A percentile compares a stretch with the other conserved stretches of the same genome.
Conservation (phyloP, 2,113 vertebrate species). For the Cinclus cinclus region DNA sequence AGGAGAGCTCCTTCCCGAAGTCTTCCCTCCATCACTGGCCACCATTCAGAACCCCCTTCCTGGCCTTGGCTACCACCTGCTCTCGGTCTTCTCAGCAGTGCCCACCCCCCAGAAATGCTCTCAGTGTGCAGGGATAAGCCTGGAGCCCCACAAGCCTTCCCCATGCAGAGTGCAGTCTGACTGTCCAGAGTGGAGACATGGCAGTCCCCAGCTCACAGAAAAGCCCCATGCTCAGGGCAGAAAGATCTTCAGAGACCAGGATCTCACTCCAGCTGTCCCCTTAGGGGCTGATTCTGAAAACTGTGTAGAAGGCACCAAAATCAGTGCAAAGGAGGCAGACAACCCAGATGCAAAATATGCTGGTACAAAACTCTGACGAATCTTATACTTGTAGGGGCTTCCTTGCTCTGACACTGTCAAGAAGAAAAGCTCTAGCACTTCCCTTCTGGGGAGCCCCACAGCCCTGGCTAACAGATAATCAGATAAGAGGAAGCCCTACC, state of each 20-base stretch:
- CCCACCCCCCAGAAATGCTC: not conserved
- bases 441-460: not conserved
- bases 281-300: not conserved
- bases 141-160: not conserved
- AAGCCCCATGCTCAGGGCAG: accelerated
- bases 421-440: not conserved
- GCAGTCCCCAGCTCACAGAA: not conserved
- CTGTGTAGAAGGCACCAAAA: not conserved
- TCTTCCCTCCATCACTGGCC: not conserved
- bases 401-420: not conserved
- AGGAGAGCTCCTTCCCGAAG: not conserved
- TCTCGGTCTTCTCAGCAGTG: not conserved
- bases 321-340: not conserved
- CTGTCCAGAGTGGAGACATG: accelerated
- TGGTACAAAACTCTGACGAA: not conserved
- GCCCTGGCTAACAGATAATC: not conserved
- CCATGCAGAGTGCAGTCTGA: not conserved
- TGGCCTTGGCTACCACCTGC: accelerated
- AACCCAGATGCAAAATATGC: not conserved
- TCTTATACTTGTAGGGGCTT: not conserved
- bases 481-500: not conserved
- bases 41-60: accelerated
- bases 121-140: not conserved
- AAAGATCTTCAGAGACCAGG: not conserved
- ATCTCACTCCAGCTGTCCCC: not conserved